Evolutionary conservation across 2,113 vertebrate species (phyloP).

Genomic region (Pelobates fuscus): DNA sequence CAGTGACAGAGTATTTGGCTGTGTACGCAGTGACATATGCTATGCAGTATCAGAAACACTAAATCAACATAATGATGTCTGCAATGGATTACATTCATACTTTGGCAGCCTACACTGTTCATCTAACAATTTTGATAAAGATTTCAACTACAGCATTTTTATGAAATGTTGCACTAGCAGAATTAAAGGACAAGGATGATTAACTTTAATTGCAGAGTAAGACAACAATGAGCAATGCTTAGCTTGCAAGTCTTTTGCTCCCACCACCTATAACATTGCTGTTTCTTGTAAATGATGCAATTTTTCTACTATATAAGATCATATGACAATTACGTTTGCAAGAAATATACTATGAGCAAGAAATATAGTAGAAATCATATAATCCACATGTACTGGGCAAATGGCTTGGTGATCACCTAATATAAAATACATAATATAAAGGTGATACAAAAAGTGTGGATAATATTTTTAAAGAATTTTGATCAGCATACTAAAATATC

Average conservation of each 20-base stretch:
- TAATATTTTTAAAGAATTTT: too few species aligned
- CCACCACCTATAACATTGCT: too few species aligned
- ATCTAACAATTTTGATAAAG: conserved; percentile 32
- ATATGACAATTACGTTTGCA: too few species aligned
- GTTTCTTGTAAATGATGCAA: too few species aligned
- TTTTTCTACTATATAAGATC: too few species aligned
- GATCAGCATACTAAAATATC: too few species aligned
- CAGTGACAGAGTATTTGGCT: conserved; percentile 26
- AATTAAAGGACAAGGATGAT: conserved; percentile 21
- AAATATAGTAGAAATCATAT: too few species aligned
- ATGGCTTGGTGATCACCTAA: too few species aligned
- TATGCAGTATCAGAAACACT: conserved; percentile 36
- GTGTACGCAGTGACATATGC: conserved; percentile 28
- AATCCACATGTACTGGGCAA: too few species aligned
- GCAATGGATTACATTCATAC: conserved; percentile 33
- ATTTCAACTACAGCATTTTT: conserved; percentile 31
- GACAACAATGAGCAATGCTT: neutral
- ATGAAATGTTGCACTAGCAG: conserved; percentile 19
- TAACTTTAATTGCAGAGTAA: neutral
- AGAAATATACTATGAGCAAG: too few species aligned
- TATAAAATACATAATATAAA: too few species aligned
- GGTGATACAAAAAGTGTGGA: too few species aligned
- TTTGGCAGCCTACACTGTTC: conserved; percentile 22
- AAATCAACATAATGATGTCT: conserved; percentile 46
- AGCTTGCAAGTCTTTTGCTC: neutral